Base-by-base conservation (phyloP, 2,113 vertebrate species). In the Zapornia atra region DNA sequence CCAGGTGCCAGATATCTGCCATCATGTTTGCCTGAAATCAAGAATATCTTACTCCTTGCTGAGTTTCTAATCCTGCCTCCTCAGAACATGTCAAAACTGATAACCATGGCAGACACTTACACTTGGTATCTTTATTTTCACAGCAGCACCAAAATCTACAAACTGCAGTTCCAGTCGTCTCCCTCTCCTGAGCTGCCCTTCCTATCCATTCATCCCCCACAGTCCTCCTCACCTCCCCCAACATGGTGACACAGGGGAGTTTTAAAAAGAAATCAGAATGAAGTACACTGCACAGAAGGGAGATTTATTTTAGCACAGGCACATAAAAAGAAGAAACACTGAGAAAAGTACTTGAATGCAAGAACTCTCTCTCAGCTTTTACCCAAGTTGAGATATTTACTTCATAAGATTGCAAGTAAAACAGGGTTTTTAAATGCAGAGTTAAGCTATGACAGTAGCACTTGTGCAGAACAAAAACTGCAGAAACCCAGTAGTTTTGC, bases 191-290 rank as follows among this genome's bases (percentile, higher is more conserved):
- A 93, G 72, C 79, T 94, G 93, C 92, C 94, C 94, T 95, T 95
- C 81, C 71, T 64, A 90, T 82, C 82, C 34, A 2, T 66, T 92
- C 87, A 70, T 87, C 87, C 93, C 81, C 95, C 93, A 91, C 91
- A 95, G 89, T 95, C 86, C 84, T 96, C 94, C 91, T 97, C 96
- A 97, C 96, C 84, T 96, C 91, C 95, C 82, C 72, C 94, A 95
- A 60, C 59, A 85, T 18, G 70, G 72, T 95, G 94, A 94, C 96
- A 96, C 51, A 42, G 63, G 38, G 14, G 44, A 94, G 94, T 92
- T 96, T 95, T 96, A 84, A 95, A 97, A 96, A 93, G 94, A 83
- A 81, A 93, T 86, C 77, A 81, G 68, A 95, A 92, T 92, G n/a
- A 95, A 93, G 88, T 92, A 83, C 68, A 77, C 7, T 77, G 92